phyloP scores from a whole-genome alignment of 1,140 invertebrate genomes.

The Phortica variegata region DNA sequence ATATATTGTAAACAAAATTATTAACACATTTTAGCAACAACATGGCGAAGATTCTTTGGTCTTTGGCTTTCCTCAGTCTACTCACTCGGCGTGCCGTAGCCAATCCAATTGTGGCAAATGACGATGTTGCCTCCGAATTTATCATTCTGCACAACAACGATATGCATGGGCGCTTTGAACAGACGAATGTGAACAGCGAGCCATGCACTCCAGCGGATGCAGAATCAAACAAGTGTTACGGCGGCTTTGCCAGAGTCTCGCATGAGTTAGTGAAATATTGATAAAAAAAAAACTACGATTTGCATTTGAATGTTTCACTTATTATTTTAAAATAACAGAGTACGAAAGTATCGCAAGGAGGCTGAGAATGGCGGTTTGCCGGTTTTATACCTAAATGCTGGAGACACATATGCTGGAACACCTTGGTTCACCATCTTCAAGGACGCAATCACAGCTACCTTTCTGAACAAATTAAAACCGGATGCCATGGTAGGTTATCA shows the following conservation, averaged over 20 bases:
- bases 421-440: conserved; percentile 78
- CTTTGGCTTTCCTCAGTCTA: too few relatives aligned
- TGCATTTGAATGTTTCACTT: background rate
- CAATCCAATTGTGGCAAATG: conserved; percentile 14
- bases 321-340: conserved; percentile 37
- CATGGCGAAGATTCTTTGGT: too few relatives aligned
- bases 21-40: too few relatives aligned
- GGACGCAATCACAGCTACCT: conserved; percentile 71
- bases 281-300: background rate
- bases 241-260: conserved; percentile 77
- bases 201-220: conserved; percentile 63
- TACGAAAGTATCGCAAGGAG: conserved; percentile 61
- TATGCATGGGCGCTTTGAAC: conserved; percentile 82
- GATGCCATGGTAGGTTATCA: conserved; percentile 76
- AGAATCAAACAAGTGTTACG: conserved; percentile 67
- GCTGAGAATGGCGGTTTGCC: conserved; percentile 61
- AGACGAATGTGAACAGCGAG: conserved; percentile 69
- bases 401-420: conserved; percentile 87
- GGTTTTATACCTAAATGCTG: conserved; percentile 78
- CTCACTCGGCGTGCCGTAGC: too few relatives aligned
- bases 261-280: conserved; percentile 58
- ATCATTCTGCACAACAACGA: conserved; percentile 88
- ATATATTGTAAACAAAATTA: too few relatives aligned
- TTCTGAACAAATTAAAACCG: conserved; percentile 75
- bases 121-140: conserved; percentile 55